Evolutionary conservation across 2,888 invertebrate genomes (phyloP).

Genomic region (Isoperla grammatica): DNA sequence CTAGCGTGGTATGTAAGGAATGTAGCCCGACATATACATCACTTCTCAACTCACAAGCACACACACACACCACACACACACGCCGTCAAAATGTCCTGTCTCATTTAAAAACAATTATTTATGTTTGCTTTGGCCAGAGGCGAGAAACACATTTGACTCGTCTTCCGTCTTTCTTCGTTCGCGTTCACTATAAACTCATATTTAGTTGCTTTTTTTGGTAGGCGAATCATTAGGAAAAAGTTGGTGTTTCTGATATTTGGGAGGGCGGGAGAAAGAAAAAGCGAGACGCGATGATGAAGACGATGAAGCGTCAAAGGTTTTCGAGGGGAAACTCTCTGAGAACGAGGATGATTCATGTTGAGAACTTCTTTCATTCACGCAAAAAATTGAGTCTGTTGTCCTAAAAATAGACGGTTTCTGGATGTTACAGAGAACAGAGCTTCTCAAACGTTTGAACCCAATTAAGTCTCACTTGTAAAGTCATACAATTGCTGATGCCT

Average conservation of each 20-base stretch:
- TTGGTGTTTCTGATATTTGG: too few relatives aligned
- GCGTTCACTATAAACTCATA: neutral
- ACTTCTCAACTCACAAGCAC: slow-evolving; percentile 20
- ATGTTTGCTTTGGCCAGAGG: slow-evolving; percentile 34
- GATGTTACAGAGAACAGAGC: too few relatives aligned
- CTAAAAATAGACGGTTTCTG: slow-evolving; percentile 1
- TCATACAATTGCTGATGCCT: too few relatives aligned
- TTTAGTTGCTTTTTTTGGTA: too few relatives aligned
- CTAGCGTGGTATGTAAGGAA: slow-evolving; percentile 19
- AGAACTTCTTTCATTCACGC: slow-evolving; percentile 1
- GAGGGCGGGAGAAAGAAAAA: neutral
- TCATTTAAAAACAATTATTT: slow-evolving; percentile 51
- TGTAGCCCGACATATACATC: slow-evolving; percentile 12
- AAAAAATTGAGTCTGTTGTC: slow-evolving; percentile 8
- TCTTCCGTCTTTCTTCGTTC: slow-evolving; percentile 6
- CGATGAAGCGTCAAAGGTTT: slow-evolving; percentile 25
- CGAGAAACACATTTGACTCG: slow-evolving; percentile 34
- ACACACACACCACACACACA: slow-evolving; percentile 19
- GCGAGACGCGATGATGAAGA: slow-evolving; percentile 17
- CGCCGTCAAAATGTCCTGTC: slow-evolving; percentile 46
- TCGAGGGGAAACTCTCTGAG: slow-evolving; percentile 3
- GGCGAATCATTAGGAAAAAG: too few relatives aligned
- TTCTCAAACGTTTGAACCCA: too few relatives aligned
- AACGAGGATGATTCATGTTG: slow-evolving; percentile 9
- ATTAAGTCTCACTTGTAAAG: too few relatives aligned